Evolutionary conservation across 2,797 vertebrate genomes (phyloP), one percentile per base, ranked within the genome.

Genomic region (Graptemys geographica): DNA sequence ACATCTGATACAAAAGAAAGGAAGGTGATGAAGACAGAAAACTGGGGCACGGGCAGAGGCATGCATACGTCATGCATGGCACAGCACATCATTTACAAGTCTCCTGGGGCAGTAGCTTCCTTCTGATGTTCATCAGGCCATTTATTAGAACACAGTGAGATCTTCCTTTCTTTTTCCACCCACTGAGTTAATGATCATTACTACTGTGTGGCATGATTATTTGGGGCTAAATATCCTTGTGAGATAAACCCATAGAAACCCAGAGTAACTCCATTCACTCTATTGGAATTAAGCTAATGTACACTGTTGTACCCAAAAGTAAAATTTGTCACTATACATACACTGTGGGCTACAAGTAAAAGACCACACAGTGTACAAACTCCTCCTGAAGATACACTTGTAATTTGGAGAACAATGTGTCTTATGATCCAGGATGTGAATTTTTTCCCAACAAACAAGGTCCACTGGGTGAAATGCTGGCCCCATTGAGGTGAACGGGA

Each of bases 341-440:
- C 79, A 52, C 53, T 0, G 1, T 76, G 49, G 90, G 0, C 0
- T 44, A 55, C 41, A 83, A 88, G 52, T 25, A 84, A 0, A 33
- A 81, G 57, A 47, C 72, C 87, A 81, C 31, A 56, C 55, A 87
- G n/a, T 1, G 4, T 23, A 12, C 47, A 11, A 83, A 92, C 94
- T 83, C 53, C 31, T 92, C 79, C 69, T 57, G 23, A 18, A 44
- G 37, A 37, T 16, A 44, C 52, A 25, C n/a, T 94, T 69, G 76
- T 92, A 28, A 79, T 56, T 2, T 1, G 0, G 88, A 56, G 93
- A 80, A 76, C 16, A 55, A 56, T 0, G 0, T 0, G 1, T 27
- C 25, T 53, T 90, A 44, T 84, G 84, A 78, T 92, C 79, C 28
- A 93, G 56, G 83, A 84, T 2, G 0, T 1, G 6, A 0, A 1